Base-by-base conservation (phyloP, 2,797 vertebrate species). In the Dermochelys coriacea region DNA sequence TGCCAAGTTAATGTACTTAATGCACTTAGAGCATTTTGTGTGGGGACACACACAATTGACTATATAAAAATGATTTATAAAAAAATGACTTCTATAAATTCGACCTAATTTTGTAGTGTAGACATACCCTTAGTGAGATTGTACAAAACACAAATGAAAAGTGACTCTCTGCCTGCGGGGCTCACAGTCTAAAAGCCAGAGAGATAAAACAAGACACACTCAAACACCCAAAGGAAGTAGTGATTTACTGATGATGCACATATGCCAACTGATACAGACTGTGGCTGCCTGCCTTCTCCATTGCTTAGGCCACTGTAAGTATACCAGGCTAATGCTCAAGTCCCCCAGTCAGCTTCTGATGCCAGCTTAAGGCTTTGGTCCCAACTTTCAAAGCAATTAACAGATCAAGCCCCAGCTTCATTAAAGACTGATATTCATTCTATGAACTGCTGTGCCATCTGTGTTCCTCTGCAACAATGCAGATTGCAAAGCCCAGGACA, bases 211-310 rank as follows among this genome's bases (percentile, higher is more conserved):
- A 41, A 45, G 15, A 41, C 10, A 25, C 51, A 41, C 8, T 41
- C 37, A 79, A 19, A 41, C 1, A 57, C 1, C 9, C 0, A 0
- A 11, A 75, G 8, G 5, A 5, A 8, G 45, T 75, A 68, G 9
- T 15, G n/a, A 68, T 41, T 68, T 68, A 68, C 19, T 68, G 2
- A 0, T 34, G 14, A 74, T 23, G 5, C 21, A 3, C 0, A 0
- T 49, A 4, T 37, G 6, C 1, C 16, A 80, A 6, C 47, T 5
- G 16, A 50, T 47, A 27, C 47, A 34, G 16, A 31, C 27, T 8
- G 5, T 8, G 34, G 29, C 50, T 57, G 7, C 7, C 8, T 3
- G 16, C 80, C 21, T 86, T 5, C 3, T 80, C 5, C 6, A 11
- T 3, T 6, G 18, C 25, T 31, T 49, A 49, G 2, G 2, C 1